These are phyloP conservation scores for Lasioglossum marginatum DNA, from an alignment of 2,888 invertebrate species.

Conservation along the genomic window DNA sequence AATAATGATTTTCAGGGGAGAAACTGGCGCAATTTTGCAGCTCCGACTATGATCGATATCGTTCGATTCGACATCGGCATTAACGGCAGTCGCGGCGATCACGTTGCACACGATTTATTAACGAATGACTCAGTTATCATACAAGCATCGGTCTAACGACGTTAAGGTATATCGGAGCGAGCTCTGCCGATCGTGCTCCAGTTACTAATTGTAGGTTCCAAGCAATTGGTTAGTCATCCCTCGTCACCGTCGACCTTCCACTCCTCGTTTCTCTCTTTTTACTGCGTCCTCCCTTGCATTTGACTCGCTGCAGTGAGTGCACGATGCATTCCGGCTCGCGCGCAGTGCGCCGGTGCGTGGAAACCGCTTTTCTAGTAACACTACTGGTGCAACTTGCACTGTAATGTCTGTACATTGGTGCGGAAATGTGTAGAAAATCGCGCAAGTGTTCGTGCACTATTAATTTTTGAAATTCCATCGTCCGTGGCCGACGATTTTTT, in stretches of 20 bases:
- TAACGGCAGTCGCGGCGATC: constrained; percentile 27
- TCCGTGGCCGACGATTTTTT: no score
- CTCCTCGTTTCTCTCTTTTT: constrained; percentile 30
- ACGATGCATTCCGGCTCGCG: not conserved
- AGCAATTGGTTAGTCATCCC: constrained; percentile 75
- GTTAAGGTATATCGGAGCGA: constrained; percentile 65
- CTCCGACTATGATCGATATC: constrained; percentile 23
- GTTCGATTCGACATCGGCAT: constrained; percentile 1
- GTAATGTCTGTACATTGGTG: not conserved
- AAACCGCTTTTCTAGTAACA: not conserved
- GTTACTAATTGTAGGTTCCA: constrained; percentile 75
- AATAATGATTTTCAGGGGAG: not conserved
- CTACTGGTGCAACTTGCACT: not conserved
- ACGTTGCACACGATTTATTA: constrained; percentile 59
- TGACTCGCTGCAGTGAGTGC: not conserved
- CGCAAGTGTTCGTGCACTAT: not conserved
- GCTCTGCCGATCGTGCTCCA: constrained; percentile 69
- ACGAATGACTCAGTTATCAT: constrained; percentile 72
- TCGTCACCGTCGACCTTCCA: constrained; percentile 29
- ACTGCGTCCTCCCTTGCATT: not conserved
- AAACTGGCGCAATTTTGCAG: not conserved
- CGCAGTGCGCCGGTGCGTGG: not conserved
- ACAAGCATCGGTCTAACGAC: constrained; percentile 68
- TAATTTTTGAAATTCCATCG: no score
- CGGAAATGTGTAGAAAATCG: not conserved